Conservation (phyloP, 1,140 invertebrate genomes). For the Argopecten irradians region DNA sequence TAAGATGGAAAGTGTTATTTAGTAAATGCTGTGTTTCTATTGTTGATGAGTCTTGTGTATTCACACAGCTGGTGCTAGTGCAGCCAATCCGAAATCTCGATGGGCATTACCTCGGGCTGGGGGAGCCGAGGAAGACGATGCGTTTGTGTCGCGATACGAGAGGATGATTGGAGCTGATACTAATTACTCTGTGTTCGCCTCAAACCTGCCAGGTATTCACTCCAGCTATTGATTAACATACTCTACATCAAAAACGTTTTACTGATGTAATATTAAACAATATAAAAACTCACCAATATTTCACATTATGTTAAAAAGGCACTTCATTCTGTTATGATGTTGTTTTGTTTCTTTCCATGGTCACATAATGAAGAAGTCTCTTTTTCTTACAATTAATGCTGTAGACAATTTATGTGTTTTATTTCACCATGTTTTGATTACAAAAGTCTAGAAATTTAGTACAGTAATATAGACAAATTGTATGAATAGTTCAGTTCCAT, state of each 20-base stretch:
- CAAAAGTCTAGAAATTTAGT: too few relatives aligned
- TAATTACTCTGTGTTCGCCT: conserved; percentile 63
- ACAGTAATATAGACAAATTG: too few relatives aligned
- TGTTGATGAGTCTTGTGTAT: not conserved
- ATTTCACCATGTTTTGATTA: too few relatives aligned
- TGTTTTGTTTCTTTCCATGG: too few relatives aligned
- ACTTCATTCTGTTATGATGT: too few relatives aligned
- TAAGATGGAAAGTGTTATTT: too few relatives aligned
- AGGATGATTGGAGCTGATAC: conserved; percentile 61
- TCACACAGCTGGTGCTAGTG: conserved; percentile 41
- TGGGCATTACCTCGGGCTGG: conserved; percentile 42
- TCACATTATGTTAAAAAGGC: not conserved
- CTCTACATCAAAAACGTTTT: not conserved
- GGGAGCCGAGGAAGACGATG: conserved; percentile 39
- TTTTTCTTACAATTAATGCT: too few relatives aligned
- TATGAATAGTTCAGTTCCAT: too few relatives aligned
- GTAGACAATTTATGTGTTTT: too few relatives aligned
- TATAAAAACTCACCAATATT: not conserved
- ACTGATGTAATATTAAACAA: too few relatives aligned
- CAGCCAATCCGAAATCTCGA: conserved; percentile 29
- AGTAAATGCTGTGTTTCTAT: too few relatives aligned
- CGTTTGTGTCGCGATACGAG: conserved; percentile 64
- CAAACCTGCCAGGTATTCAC: conserved; percentile 68
- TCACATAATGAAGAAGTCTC: too few relatives aligned
- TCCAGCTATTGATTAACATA: not conserved